These are phyloP conservation scores for Spisula solida DNA, from an alignment of 2,888 invertebrate species.

Conservation along the genomic window DNA sequence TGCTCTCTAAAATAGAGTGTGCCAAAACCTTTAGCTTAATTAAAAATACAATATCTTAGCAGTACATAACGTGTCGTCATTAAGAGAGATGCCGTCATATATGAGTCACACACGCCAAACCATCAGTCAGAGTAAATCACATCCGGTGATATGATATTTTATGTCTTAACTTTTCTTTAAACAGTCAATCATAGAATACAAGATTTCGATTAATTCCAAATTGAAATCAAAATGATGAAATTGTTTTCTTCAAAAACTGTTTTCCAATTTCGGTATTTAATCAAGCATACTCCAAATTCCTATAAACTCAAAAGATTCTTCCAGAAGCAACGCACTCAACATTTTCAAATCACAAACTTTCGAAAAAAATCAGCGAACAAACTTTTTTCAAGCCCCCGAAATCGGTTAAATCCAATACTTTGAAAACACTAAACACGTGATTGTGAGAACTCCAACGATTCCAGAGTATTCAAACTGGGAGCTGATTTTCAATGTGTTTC, in stretches of 20 bases:
- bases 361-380: neutral
- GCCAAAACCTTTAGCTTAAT: constrained; percentile 4
- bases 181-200: neutral
- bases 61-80: neutral
- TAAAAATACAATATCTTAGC: neutral
- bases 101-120: neutral
- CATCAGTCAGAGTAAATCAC: too few species aligned
- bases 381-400: neutral
- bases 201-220: neutral
- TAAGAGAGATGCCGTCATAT: neutral
- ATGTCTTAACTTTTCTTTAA: neutral
- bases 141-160: neutral
- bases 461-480: neutral
- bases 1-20: neutral
- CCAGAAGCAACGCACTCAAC: neutral
- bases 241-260: neutral
- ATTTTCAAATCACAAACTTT: constrained; percentile 1
- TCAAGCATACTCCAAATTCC: neutral
- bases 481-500: neutral
- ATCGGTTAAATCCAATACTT: neutral
- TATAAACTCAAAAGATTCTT: neutral
- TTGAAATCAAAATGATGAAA: neutral
- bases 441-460: neutral
- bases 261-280: constrained; percentile 11
- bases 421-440: neutral